Percentiles rank a stretch among this genome's conserved stretches.
Evolutionary conservation across 1,140 invertebrate genomes (phyloP).

Genomic region (Anoplolepis gracilipes): DNA sequence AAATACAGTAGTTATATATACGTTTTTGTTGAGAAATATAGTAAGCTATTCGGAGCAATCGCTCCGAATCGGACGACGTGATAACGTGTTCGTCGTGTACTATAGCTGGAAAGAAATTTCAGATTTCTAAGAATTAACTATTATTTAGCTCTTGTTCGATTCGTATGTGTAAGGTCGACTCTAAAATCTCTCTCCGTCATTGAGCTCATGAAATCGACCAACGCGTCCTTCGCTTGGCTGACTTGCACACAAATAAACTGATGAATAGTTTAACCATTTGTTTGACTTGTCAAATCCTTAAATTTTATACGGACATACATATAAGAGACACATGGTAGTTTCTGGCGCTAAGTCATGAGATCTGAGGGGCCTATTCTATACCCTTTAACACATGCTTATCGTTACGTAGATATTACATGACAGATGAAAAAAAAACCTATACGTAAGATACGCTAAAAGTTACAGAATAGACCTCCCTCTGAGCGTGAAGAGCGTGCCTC

Average conservation of each 20-base stretch:
- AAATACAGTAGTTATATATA: not conserved
- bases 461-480: too few relatives aligned
- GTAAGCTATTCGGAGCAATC: not conserved
- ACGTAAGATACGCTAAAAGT: too few relatives aligned
- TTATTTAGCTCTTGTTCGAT: constrained; percentile 49
- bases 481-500: too few relatives aligned
- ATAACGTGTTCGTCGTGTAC: constrained; percentile 13
- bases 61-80: not conserved
- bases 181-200: constrained; percentile 37
- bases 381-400: too few relatives aligned
- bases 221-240: constrained; percentile 49
- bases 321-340: too few relatives aligned
- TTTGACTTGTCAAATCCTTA: not conserved
- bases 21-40: not conserved
- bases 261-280: constrained; percentile 57
- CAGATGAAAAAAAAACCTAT: too few relatives aligned
- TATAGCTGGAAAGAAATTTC: constrained; percentile 8
- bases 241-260: constrained; percentile 64
- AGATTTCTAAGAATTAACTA: constrained; percentile 43
- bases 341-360: too few relatives aligned
- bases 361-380: too few relatives aligned
- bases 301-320: not conserved
- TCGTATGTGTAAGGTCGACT: constrained; percentile 49
- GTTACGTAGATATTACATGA: too few relatives aligned
- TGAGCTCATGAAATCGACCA: constrained; percentile 49